Conservation (phyloP, 2,888 invertebrate genomes). For the Athetis lepigone region DNA sequence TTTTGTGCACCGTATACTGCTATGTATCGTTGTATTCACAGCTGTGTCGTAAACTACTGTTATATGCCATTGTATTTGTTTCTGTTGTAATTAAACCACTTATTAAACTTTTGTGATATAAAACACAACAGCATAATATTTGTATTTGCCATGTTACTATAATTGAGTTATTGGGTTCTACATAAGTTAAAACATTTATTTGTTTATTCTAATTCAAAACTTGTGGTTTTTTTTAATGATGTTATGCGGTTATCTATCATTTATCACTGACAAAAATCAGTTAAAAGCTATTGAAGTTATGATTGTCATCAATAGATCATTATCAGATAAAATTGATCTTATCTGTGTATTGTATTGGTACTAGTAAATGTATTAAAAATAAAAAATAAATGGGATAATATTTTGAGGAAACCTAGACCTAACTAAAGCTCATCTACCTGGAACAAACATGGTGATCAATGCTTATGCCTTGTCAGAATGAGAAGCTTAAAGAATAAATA, state of each 20-base stretch:
- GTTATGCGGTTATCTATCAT: slow-evolving; percentile 31
- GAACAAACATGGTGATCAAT: background rate
- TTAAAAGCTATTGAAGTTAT: background rate
- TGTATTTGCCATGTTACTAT: background rate
- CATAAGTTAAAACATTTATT: background rate
- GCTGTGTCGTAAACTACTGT: slow-evolving; percentile 54
- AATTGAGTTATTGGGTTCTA: slow-evolving; percentile 13
- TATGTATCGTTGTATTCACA: slow-evolving; percentile 49
- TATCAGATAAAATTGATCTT: background rate
- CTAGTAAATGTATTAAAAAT: background rate
- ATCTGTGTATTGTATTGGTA: background rate
- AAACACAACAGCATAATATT: background rate
- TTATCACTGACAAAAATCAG: slow-evolving; percentile 19
- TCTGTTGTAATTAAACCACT: slow-evolving; percentile 37
- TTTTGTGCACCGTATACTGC: slow-evolving; percentile 56
- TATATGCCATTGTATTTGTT: slow-evolving; percentile 38
- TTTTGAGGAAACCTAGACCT: no score
- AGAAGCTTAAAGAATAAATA: no score
- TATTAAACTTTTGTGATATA: slow-evolving; percentile 9
- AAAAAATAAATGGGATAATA: background rate
- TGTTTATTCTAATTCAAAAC: slow-evolving; percentile 14
- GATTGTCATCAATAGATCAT: slow-evolving; percentile 3
- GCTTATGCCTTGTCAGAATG: background rate
- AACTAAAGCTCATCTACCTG: background rate
- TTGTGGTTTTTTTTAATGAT: slow-evolving; percentile 23